These are phyloP conservation scores for Caradrina clavipalpis DNA, from an alignment of 2,888 invertebrate genomes.

Conservation along the genomic window DNA sequence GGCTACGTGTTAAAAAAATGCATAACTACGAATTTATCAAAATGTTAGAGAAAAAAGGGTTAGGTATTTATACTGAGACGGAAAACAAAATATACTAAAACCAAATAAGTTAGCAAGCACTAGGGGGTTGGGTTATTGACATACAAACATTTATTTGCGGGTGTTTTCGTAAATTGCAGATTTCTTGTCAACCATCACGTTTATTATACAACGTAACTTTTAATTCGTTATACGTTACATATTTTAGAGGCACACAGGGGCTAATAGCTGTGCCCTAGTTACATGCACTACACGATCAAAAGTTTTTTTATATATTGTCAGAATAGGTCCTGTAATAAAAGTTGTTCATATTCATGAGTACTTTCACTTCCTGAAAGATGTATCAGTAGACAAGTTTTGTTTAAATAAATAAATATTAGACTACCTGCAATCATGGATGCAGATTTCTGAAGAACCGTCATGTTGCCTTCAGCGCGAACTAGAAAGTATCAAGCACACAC, in stretches of 20 bases:
- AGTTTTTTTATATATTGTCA: background rate
- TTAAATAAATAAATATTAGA: conserved; percentile 13
- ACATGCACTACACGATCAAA: no score
- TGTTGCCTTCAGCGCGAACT: conserved; percentile 33
- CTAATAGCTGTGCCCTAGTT: no score
- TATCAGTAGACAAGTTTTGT: background rate
- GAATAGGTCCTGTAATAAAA: no score
- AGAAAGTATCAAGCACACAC: conserved; percentile 41
- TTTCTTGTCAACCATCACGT: no score
- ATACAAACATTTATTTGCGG: background rate
- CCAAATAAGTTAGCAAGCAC: background rate
- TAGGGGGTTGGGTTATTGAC: background rate
- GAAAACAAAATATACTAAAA: background rate
- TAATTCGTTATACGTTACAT: no score
- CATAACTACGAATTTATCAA: background rate
- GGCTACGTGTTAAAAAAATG: conserved; percentile 2
- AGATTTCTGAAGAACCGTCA: conserved; percentile 47
- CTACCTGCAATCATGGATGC: conserved; percentile 48
- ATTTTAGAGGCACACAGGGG: no score
- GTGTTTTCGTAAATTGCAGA: background rate
- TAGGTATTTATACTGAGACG: background rate
- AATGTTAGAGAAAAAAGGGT: background rate
- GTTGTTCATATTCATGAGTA: no score
- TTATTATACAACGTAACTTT: conserved; percentile 3
- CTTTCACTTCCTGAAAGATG: background rate